Base-by-base conservation (phyloP, 2,797 vertebrate genomes). In the Myotis pilosus region DNA sequence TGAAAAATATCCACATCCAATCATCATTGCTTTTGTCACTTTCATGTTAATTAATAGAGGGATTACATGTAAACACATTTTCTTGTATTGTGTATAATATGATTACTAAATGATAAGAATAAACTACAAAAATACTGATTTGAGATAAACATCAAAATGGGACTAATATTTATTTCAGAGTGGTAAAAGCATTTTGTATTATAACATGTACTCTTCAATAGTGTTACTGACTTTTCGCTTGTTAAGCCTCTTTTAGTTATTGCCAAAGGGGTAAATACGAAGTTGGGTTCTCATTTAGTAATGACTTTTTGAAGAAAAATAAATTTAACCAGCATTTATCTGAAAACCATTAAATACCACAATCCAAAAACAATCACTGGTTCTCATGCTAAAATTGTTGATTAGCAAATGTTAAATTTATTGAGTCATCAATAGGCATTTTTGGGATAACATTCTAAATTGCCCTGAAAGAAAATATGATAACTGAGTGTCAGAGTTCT, bases 71-170 rank as follows among this genome's bases (percentile, higher is more conserved):
- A 92, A 88, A 79, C 17, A 78, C 2, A 28, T 86, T 86, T 71
- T 49, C 38, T 78, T 74, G 28, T 6, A 79, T 47, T 79, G 30
- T 44, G 6, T 33, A 49, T 55, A 94, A 91, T 72, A 69, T 79
- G 78, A 85, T 89, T 84, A 92, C 49, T 80, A 95, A 94, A 94
- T 88, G 44, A 92, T 0, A 25, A 1, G 17, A 69, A 86, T 92
- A 87, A 88, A 95, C 10, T 88, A 79, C 28, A 75, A 93, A 94
- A 94, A 79, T 87, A 38, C 9, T 38, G 17, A 51, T 81, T 84
- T 68, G 53, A 91, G 53, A 81, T 79, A 87, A 92, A 88, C 36
- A 94, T 94, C 60, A 94, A 80, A 92, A 75, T 44, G n/a, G 84
- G 5, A 64, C 60, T 36, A 81, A 8, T 19, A 47, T 87, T 64